Percentiles rank a stretch among this genome's conserved stretches.
phyloP scores from a whole-genome alignment of 2,797 vertebrate species.

The Heliangelus exortis region DNA sequence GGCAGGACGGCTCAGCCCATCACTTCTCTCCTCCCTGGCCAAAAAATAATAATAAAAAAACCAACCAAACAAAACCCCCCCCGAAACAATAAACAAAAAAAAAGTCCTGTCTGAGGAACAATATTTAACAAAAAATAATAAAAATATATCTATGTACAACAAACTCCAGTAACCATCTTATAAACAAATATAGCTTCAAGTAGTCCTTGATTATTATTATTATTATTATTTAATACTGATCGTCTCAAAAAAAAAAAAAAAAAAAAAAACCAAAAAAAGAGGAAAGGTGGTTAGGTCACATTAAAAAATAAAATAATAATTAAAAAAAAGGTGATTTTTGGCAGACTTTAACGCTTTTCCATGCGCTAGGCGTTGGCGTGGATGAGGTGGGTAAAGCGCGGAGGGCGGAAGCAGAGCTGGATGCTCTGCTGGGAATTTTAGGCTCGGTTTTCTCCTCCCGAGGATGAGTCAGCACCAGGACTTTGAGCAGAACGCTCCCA shows the following conservation, averaged over 20 bases:
- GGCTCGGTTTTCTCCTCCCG: neutral
- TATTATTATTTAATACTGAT: constrained; percentile 88
- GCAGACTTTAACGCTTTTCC: constrained; percentile 74
- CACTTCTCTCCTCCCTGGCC: neutral
- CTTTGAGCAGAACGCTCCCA: neutral
- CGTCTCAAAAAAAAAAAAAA: constrained; percentile 73
- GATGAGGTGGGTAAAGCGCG: constrained; percentile 13
- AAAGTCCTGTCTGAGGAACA: constrained; percentile 19
- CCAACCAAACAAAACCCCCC: neutral
- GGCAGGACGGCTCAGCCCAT: constrained; percentile 1
- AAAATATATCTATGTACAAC: constrained; percentile 73
- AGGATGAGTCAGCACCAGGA: neutral
- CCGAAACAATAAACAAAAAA: constrained; percentile 1
- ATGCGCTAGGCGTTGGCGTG: constrained; percentile 61
- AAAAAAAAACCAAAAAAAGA: constrained; percentile 71
- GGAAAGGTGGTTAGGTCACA: constrained; percentile 61
- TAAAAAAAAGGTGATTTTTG: constrained; percentile 71
- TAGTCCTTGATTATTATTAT: constrained; percentile 82
- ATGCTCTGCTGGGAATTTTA: neutral
- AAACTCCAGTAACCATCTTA: constrained; percentile 76
- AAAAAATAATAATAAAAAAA: neutral
- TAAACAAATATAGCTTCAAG: constrained; percentile 81
- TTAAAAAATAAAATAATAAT: constrained; percentile 45
- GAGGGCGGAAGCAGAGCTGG: neutral
- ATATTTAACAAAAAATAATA: constrained; percentile 8